Base-by-base conservation (phyloP, 2,888 invertebrate genomes). In the Isoperla grammatica region DNA sequence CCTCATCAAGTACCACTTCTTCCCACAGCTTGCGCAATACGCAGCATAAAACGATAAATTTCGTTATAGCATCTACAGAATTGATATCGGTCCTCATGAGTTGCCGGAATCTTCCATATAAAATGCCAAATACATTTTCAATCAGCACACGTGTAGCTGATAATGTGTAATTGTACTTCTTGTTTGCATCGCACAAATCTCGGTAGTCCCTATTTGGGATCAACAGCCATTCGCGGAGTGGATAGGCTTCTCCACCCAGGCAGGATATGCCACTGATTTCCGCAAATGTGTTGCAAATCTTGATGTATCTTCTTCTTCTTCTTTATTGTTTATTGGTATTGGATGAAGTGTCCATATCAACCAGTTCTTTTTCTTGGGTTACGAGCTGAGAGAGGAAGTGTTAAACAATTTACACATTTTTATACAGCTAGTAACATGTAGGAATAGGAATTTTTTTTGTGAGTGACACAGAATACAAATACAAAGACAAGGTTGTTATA, bases 71-170 rank as follows among this genome's bases (percentile, higher is more conserved):
- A 22, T 46, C 46, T 22, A 46, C 46, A 13, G 12, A 12, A 19
- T 2, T 12, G 13, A 13, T 2, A 15, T 46, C 46, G 2, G 22
- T 20, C 19, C 13, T 8, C 3, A 46, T 13, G 13, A 35, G 8
- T 8, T 29, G 29, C 12, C 17, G 12, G 48, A 23, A 69, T 17
- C 68, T 60, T 35, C 54, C 45, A 64, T 69, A 69, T 13, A 69
- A 56, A 13, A 69, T 40, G 15, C 68, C 69, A 63, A 72, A 71
- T 8, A 69, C 56, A 61, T 71, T 70, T 67, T 71, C 71, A 17
- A 72, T 70, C 56, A 64, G 60, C 1, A 70, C 68, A 46, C 70
- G 50, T 6, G 8, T 29, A 29, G 4, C 68, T 49, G 59, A 64
- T 50, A 70, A 67, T n/a, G 35, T 69, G 50, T 64, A 60, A 58